Base-by-base conservation (phyloP, 92 coral and sea anemone species). In the Heteractis magnifica region DNA sequence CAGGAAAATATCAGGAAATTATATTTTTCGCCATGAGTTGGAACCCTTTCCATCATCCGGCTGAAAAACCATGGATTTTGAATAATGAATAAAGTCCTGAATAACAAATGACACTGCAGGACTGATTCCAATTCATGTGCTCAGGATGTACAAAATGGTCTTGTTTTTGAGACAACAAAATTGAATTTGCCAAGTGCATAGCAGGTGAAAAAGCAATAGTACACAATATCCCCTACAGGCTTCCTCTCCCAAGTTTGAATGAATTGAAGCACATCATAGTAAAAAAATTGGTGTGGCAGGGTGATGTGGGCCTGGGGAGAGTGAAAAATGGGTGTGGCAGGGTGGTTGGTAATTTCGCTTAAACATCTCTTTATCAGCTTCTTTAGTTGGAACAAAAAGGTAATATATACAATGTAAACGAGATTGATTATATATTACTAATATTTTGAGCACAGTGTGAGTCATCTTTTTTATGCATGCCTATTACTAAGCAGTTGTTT, bases 371-470 rank as follows among this genome's bases (percentile, higher is more conserved):
- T 56, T 56, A 6, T n/a, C n/a, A 56, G 11, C 60, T 56, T 56
- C 60, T 56, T 56, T 18, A 14, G 20, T 18, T 60, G 68, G 68
- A 14, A 60, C n/a, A n/a, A n/a, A 60, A 60, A 4, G 4, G 21
- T 15, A 8, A 60, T 3, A 3, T 14, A 18, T 60, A 14, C 68
- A 14, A 1, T 60, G 4, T 60, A 21, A 60, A 60, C 68, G 12
- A 56, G 60, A 60, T 60, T 60, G 68, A 60, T 60, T 60, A 60
- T 60, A 60, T 14, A 60, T 60, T 60, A 60, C 68, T 60, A 60
- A 60, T 18, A 60, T 60, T 60, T 60, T 60, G 68, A 60, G 21
- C 68, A 60, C 68, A 60, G 68, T 60, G 20, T 60, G 64, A 60
- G 68, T 60, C 68, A 18, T 60, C 68, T 60, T 14, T 60, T 56